These are phyloP conservation scores for Lasioglossum pauxillum DNA, from an alignment of 2,888 invertebrate species.

Conservation along the genomic window DNA sequence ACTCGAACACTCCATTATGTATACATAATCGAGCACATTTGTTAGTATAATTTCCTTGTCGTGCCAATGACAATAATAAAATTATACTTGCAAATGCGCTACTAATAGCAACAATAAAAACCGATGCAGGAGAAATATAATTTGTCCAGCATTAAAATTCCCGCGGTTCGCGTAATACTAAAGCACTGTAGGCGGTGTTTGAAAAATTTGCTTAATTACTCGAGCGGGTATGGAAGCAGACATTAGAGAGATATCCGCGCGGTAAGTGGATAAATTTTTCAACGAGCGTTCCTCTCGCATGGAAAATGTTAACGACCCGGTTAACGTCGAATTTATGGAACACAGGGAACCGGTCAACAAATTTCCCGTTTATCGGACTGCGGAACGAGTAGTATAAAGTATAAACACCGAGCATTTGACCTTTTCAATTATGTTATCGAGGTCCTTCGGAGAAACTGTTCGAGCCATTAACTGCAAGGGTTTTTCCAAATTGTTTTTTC, in stretches of 20 bases:
- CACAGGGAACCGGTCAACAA: not conserved
- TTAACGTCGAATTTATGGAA: slow-evolving; percentile 2
- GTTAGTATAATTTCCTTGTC: not conserved
- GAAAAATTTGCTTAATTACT: not conserved
- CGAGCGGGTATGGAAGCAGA: not conserved
- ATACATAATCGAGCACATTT: not conserved
- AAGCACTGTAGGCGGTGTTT: not conserved
- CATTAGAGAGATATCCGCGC: not conserved
- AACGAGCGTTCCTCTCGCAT: not conserved
- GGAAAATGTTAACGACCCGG: not conserved
- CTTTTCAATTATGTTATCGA: not conserved
- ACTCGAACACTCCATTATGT: not conserved
- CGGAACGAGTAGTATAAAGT: not conserved
- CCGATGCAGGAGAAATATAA: not conserved
- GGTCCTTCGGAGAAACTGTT: not conserved
- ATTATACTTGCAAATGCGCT: not conserved
- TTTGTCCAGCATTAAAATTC: not conserved
- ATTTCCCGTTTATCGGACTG: not conserved
- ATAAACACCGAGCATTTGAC: not conserved
- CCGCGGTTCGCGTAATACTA: not conserved
- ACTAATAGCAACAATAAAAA: not conserved
- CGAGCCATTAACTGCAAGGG: not conserved
- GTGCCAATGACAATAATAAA: not conserved
- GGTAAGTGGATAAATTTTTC: slow-evolving; percentile 4
- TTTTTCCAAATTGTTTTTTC: not conserved